These are phyloP conservation scores for Macrochelys suwanniensis DNA, from an alignment of 2,797 vertebrate species.

Conservation along the genomic window DNA sequence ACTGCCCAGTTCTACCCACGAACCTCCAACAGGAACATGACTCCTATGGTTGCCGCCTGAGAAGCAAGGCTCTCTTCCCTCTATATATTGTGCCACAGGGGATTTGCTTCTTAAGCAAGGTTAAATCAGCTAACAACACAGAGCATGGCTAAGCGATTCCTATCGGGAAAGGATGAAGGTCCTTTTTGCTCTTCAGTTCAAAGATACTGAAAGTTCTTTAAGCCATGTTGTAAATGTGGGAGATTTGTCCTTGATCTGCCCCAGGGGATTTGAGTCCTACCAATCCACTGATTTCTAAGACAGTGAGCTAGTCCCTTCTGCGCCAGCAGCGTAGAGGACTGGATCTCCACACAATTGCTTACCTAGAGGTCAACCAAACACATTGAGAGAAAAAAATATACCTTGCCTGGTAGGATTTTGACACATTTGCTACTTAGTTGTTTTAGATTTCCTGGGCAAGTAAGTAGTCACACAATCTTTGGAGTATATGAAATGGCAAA, in stretches of 20 bases:
- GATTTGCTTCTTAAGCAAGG: not conserved
- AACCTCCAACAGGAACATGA: accelerated
- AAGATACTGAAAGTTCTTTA: not conserved
- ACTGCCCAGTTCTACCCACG: not conserved
- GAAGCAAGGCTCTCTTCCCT: not conserved
- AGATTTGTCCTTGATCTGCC: not conserved
- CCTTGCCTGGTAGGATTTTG: not conserved
- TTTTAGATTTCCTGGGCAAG: not conserved
- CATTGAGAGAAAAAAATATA: not conserved
- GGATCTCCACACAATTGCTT: not conserved
- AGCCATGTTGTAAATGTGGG: not conserved
- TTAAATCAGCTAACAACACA: not conserved
- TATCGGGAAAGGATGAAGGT: not conserved
- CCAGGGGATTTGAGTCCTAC: not conserved
- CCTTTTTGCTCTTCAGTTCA: not conserved
- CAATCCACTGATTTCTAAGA: not conserved
- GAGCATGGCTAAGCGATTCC: not conserved
- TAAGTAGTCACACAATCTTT: not conserved
- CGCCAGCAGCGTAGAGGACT: accelerated
- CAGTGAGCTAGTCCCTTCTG: not conserved
- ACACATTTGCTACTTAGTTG: not conserved
- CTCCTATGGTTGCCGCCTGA: not conserved
- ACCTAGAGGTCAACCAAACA: not conserved
- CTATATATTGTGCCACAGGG: accelerated
- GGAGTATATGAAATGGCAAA: not conserved